phyloP scores from a whole-genome alignment of 1,140 invertebrate genomes.

The Pomacea maculata region DNA sequence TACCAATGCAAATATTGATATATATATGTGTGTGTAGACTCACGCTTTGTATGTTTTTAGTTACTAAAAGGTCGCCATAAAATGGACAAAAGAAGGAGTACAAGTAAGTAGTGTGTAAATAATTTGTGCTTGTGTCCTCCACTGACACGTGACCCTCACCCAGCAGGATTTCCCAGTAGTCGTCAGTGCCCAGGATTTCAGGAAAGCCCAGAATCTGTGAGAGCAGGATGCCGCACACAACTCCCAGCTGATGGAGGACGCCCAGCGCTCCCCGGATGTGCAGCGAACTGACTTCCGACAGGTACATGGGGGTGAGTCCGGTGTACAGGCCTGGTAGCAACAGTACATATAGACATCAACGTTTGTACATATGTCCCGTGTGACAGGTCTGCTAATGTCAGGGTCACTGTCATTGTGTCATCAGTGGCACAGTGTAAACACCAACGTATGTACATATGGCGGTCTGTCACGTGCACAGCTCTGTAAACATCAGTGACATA shows the following conservation, averaged over 20 bases:
- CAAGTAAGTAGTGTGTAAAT: too few species aligned
- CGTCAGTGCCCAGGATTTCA: slow-evolving; percentile 52
- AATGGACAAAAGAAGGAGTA: too few species aligned
- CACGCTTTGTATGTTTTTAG: too few species aligned
- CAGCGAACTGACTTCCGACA: slow-evolving; percentile 62
- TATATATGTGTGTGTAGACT: too few species aligned
- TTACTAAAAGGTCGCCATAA: too few species aligned
- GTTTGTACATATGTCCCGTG: too few species aligned
- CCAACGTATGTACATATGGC: too few species aligned
- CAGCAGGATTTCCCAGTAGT: slow-evolving; percentile 54
- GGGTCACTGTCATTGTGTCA: too few species aligned
- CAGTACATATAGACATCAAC: background rate
- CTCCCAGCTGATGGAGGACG: slow-evolving; percentile 63
- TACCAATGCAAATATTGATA: too few species aligned
- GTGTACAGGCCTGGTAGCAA: slow-evolving; percentile 56
- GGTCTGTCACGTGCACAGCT: too few species aligned
- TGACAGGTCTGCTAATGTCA: background rate
- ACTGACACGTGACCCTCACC: slow-evolving; percentile 30
- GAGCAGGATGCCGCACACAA: slow-evolving; percentile 56
- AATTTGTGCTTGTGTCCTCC: too few species aligned
- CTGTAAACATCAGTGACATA: background rate
- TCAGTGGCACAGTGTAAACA: too few species aligned
- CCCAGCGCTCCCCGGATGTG: slow-evolving; percentile 63
- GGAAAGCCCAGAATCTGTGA: slow-evolving; percentile 77
- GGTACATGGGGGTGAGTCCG: slow-evolving; percentile 63